A percentile compares a stretch with the other conserved stretches of the same genome.
phyloP scores from a whole-genome alignment of 2,797 vertebrate genomes.

The Cynodonichthys magdalenae region DNA sequence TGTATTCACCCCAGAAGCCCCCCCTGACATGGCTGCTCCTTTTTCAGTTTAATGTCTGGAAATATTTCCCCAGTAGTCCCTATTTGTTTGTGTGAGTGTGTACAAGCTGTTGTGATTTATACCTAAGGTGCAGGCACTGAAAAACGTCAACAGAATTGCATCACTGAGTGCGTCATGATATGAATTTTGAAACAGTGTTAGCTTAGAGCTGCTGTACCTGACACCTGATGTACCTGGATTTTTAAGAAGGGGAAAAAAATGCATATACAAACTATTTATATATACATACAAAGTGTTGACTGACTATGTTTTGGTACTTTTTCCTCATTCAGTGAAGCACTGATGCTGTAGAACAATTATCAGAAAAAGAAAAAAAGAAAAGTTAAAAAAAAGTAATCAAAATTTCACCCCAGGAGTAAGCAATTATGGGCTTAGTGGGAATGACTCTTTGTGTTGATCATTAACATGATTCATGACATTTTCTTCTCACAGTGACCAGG shows the following conservation, averaged over 20 bases:
- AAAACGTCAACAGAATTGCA: neutral
- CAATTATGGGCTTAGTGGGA: conserved; percentile 60
- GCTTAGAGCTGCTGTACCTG: neutral
- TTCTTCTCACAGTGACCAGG: conserved; percentile 42
- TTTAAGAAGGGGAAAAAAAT: neutral
- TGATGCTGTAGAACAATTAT: conserved; percentile 8
- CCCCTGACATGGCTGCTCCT: neutral
- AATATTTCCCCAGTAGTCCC: conserved; percentile 13
- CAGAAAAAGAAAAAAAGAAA: neutral
- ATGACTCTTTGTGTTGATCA: conserved; percentile 41
- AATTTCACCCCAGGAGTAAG: conserved; percentile 48
- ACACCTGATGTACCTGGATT: neutral
- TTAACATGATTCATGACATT: conserved; percentile 63
- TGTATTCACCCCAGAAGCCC: conserved; percentile 3
- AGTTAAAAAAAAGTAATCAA: conserved; percentile 44
- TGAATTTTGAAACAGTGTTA: conserved; percentile 11
- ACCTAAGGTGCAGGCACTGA: neutral
- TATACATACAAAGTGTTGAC: neutral
- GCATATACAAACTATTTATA: neutral
- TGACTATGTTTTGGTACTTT: neutral
- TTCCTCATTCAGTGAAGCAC: conserved; percentile 4
- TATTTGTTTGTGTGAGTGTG: conserved; percentile 6
- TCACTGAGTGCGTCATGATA: neutral
- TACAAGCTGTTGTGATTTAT: conserved; percentile 26
- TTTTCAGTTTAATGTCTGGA: conserved; percentile 16